Percentiles rank a stretch among this genome's conserved stretches.
These are phyloP conservation scores for Rhagoletis zephyria DNA, from an alignment of 1,140 invertebrate species.

Conservation along the genomic window DNA sequence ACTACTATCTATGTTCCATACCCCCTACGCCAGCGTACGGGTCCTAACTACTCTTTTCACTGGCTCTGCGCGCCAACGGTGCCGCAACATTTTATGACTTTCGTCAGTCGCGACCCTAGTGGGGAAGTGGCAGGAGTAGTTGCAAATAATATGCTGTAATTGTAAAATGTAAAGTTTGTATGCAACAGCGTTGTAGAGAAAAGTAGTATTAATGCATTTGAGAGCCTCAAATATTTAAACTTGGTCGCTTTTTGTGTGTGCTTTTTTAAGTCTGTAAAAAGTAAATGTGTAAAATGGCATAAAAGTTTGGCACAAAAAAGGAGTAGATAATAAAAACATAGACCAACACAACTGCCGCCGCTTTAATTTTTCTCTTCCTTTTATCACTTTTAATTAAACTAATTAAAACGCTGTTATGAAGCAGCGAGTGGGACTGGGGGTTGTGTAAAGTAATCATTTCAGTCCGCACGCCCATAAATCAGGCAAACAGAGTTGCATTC, in stretches of 20 bases:
- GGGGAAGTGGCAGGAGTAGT: neutral
- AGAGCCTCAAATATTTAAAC: neutral
- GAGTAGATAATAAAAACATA: constrained; percentile 10
- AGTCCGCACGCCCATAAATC: constrained; percentile 1
- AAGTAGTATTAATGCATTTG: neutral
- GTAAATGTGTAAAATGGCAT: too few species aligned
- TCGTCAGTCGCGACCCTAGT: neutral
- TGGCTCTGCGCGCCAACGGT: neutral
- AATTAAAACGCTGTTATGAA: constrained; percentile 16
- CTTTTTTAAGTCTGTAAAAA: too few species aligned
- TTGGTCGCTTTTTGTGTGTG: too few species aligned
- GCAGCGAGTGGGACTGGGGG: neutral
- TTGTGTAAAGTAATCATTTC: constrained; percentile 4
- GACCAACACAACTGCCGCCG: constrained; percentile 6
- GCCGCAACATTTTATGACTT: constrained; percentile 29
- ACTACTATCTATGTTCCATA: neutral
- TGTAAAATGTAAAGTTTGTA: neutral
- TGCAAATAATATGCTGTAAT: neutral
- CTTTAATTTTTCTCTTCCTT: neutral
- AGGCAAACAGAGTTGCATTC: neutral
- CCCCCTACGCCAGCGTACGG: neutral
- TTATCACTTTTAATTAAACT: constrained; percentile 38
- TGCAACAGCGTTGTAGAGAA: neutral
- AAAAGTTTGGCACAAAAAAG: neutral
- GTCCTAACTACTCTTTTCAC: neutral